These are phyloP conservation scores for Agonopterix heracliana DNA, from an alignment of 2,888 invertebrate species.

Conservation along the genomic window DNA sequence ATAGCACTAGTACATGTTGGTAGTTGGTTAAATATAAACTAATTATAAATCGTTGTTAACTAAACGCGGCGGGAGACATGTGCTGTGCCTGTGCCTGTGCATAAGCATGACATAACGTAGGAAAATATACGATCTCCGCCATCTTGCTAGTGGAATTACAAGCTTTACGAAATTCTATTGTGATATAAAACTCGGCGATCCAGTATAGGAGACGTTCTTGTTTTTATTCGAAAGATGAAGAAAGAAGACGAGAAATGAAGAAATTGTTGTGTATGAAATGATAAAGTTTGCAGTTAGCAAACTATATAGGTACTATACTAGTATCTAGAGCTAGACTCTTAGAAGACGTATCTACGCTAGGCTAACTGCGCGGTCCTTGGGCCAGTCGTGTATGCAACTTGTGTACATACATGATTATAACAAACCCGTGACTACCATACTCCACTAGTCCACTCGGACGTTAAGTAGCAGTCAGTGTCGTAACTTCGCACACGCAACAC, in stretches of 20 bases:
- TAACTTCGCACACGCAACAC: conserved; percentile 3
- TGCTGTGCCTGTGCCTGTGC: conserved; percentile 32
- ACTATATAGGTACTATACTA: neutral
- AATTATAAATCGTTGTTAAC: conserved; percentile 48
- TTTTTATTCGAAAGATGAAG: too few species aligned
- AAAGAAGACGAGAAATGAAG: too few species aligned
- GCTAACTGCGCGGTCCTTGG: conserved; percentile 10
- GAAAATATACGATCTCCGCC: too few species aligned
- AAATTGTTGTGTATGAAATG: too few species aligned
- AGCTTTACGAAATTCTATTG: too few species aligned
- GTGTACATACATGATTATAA: conserved; percentile 8
- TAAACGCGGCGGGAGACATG: conserved; percentile 9
- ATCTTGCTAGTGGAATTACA: too few species aligned
- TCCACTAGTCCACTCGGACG: neutral
- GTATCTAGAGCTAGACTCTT: neutral
- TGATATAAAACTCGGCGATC: too few species aligned
- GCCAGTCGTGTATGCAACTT: conserved; percentile 6
- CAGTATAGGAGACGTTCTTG: too few species aligned
- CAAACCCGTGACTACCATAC: conserved; percentile 3
- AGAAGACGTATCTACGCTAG: neutral
- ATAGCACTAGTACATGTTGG: conserved; percentile 42
- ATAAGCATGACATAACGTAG: conserved; percentile 42
- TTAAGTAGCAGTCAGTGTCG: conserved; percentile 9
- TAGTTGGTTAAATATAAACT: conserved; percentile 52
- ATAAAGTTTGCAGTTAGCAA: neutral